Evolutionary conservation across 2,113 vertebrate genomes (phyloP).

Genomic region (Alethe castanea): DNA sequence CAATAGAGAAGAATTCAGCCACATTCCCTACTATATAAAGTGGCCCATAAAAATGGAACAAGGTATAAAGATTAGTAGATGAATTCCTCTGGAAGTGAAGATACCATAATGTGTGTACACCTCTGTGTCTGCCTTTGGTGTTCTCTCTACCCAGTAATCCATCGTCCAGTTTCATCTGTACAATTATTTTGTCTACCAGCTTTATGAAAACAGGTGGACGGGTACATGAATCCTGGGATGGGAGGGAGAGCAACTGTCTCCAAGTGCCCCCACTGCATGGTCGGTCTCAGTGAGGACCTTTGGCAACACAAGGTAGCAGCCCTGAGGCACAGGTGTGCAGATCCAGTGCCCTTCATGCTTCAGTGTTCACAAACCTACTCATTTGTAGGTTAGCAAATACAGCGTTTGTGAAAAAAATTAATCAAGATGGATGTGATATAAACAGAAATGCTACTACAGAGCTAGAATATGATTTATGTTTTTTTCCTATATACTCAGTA

Average conservation of each 20-base stretch:
- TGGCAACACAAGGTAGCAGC: neutral
- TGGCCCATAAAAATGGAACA: neutral
- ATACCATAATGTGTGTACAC: accelerated
- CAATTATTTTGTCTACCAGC: neutral
- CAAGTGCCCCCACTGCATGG: neutral
- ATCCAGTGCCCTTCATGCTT: neutral
- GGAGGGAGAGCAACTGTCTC: neutral
- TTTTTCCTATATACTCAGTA: neutral
- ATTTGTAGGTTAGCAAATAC: neutral
- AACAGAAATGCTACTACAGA: neutral
- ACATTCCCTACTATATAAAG: neutral
- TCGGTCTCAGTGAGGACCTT: accelerated
- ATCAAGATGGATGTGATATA: neutral
- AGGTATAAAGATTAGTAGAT: neutral
- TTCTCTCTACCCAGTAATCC: neutral
- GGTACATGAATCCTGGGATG: neutral
- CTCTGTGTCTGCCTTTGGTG: neutral
- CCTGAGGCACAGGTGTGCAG: neutral
- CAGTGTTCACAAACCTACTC: neutral
- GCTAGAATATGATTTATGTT: neutral
- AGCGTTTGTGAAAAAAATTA: neutral
- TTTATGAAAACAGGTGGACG: neutral
- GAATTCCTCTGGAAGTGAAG: neutral
- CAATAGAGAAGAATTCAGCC: neutral
- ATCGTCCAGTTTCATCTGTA: neutral